Percentiles rank a stretch among this genome's conserved stretches.
These are phyloP conservation scores for Apotomis turbidana DNA, from an alignment of 2,888 invertebrate genomes.

Conservation along the genomic window DNA sequence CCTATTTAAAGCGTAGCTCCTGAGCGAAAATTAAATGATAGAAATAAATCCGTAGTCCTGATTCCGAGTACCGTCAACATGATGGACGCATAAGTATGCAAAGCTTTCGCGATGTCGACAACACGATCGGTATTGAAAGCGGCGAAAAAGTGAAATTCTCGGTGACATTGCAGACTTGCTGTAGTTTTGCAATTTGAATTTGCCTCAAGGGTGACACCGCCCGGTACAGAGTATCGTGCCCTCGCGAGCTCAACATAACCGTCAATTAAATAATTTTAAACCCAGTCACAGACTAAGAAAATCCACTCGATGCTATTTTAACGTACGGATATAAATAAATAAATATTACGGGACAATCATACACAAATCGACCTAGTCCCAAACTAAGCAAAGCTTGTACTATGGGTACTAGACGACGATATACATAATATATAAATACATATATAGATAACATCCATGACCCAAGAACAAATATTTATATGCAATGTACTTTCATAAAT, in stretches of 20 bases:
- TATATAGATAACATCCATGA: too few species aligned
- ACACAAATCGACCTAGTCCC: too few species aligned
- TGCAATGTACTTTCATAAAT: constrained; percentile 51
- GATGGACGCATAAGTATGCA: not conserved
- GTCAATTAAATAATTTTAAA: constrained; percentile 44
- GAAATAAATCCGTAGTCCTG: constrained; percentile 20
- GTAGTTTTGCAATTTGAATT: constrained; percentile 28
- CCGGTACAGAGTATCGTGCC: constrained; percentile 42
- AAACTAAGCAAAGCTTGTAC: too few species aligned
- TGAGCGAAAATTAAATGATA: constrained; percentile 33
- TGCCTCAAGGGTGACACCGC: constrained; percentile 38
- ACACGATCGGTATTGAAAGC: not conserved
- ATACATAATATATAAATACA: too few species aligned
- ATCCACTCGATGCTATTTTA: constrained; percentile 50
- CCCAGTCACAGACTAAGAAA: constrained; percentile 24
- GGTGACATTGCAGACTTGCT: constrained; percentile 12
- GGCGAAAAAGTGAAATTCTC: not conserved
- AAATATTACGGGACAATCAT: too few species aligned
- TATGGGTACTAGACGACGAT: too few species aligned
- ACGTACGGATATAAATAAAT: constrained; percentile 52
- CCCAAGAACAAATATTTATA: constrained; percentile 53
- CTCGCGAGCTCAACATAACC: constrained; percentile 40
- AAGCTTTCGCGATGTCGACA: too few species aligned
- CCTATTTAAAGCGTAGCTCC: constrained; percentile 14
- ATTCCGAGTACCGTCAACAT: not conserved